Evolutionary conservation across 2,888 invertebrate genomes (phyloP).

Genomic region (Stenchaetothrips biformis): DNA sequence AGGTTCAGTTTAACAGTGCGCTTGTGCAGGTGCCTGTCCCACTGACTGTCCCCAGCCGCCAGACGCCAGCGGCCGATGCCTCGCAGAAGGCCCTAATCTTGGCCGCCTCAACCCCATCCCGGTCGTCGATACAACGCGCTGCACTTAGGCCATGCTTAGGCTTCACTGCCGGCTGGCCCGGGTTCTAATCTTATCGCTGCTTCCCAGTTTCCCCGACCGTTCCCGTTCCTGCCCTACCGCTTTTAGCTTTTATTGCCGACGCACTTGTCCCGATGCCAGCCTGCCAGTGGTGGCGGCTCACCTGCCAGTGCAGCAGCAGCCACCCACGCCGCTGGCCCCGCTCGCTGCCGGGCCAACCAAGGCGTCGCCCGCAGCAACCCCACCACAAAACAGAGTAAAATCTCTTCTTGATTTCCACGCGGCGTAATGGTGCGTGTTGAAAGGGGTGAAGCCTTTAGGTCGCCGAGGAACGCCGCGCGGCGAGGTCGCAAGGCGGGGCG

Average conservation of each 20-base stretch:
- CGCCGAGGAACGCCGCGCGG: background rate
- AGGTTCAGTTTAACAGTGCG: no score
- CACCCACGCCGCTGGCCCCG: background rate
- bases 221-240: background rate
- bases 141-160: no score
- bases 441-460: background rate
- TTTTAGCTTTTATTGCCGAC: slow-evolving; percentile 13
- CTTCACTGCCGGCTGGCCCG: no score
- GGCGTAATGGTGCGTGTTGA: slow-evolving; percentile 10
- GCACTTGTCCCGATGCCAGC: background rate
- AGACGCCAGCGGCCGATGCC: no score
- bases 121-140: no score
- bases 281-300: background rate
- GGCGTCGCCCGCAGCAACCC: background rate
- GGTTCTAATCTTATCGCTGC: no score
- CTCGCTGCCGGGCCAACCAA: background rate
- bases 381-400: background rate
- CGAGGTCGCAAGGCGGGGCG: background rate
- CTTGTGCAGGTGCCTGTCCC: no score
- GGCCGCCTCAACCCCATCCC: no score
- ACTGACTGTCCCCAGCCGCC: no score
- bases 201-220: no score
- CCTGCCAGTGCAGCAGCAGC: background rate
- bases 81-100: no score
- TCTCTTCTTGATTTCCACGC: slow-evolving; percentile 14